Base-by-base conservation (phyloP, 2,797 vertebrate genomes). In the Sebastes cheni region DNA sequence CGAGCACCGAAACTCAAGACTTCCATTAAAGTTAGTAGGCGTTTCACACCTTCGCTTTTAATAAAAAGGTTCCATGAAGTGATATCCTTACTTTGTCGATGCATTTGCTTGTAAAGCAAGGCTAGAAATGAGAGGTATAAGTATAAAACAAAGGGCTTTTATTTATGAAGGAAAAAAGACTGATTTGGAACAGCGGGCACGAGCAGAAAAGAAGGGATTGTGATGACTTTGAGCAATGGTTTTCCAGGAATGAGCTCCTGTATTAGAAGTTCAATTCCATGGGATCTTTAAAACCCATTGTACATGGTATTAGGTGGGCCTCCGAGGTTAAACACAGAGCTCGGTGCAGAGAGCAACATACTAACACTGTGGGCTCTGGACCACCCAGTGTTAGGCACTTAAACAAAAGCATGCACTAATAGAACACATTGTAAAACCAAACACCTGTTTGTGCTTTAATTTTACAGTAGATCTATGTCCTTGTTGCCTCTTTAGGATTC, bases 331-430 rank as follows among this genome's bases (percentile, higher is more conserved):
- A 32, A 74, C 64, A 61, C 30, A 76, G 65, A 50, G 65, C 71
- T 71, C 0, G 8, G 66, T n/a, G 50, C 60, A 67, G 2, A 55
- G 62, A 67, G 29, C n/a, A n/a, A 60, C 67, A 72, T 23, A 50
- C 64, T 27, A 69, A 81, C 65, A 34, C 52, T 29, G 29, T 7
- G 16, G 56, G 66, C 42, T 82, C 80, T 75, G 42, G 74, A 83
- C 85, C 83, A 83, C 81, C 85, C 32, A 29, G 34, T 46, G 34
- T 66, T 36, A 72, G 9, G 2, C 13, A 9, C 25, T 64, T 50
- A 54, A 54, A 16, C 11, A 39, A 55, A 68, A 60, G 8, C 68
- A 27, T 18, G 8, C 8, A 54, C 22, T 12, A 50, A 20, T 2
- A 7, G 22, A 8, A 2, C 3, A 30, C 54, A 9, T 55, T 32